Evolutionary conservation across 2,113 vertebrate species (phyloP).

Genomic region (Brachyhypopomus occidentalis): DNA sequence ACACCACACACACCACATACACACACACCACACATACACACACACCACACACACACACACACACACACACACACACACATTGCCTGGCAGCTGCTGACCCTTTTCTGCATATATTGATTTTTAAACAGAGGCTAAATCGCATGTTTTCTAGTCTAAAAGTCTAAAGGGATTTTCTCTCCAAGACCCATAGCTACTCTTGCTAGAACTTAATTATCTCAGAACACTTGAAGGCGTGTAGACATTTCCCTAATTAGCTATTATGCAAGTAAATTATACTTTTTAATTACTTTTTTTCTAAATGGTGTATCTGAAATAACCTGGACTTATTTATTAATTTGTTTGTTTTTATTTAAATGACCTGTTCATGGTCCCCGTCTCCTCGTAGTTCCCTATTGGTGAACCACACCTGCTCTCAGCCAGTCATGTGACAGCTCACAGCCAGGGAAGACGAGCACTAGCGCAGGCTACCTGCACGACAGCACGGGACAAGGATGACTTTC

Average conservation of each 20-base stretch:
- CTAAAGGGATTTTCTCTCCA: slow-evolving; percentile 19
- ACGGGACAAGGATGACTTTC: too few relatives aligned
- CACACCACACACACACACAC: not conserved
- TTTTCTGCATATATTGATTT: slow-evolving; percentile 35
- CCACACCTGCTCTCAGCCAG: too few relatives aligned
- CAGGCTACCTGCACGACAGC: not conserved
- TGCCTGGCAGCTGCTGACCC: slow-evolving; percentile 12
- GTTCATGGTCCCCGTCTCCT: too few relatives aligned
- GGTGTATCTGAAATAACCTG: slow-evolving; percentile 20
- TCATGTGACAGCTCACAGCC: not conserved
- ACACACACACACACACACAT: slow-evolving; percentile 12
- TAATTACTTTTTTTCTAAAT: slow-evolving; percentile 34
- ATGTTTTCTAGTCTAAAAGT: slow-evolving; percentile 27
- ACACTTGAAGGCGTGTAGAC: slow-evolving; percentile 24
- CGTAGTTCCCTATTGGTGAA: not conserved
- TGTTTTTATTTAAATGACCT: not conserved
- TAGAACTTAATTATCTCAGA: slow-evolving; percentile 38
- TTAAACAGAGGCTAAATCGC: slow-evolving; percentile 28
- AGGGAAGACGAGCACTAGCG: not conserved
- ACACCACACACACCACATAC: slow-evolving; percentile 7
- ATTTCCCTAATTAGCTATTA: slow-evolving; percentile 44
- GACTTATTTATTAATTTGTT: not conserved
- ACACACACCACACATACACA: not conserved
- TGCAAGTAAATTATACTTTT: slow-evolving; percentile 43
- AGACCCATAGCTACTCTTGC: slow-evolving; percentile 1